Percentiles rank a stretch among this genome's conserved stretches.
phyloP scores from a whole-genome alignment of 2,888 invertebrate species.

The Xanthia icteritia region DNA sequence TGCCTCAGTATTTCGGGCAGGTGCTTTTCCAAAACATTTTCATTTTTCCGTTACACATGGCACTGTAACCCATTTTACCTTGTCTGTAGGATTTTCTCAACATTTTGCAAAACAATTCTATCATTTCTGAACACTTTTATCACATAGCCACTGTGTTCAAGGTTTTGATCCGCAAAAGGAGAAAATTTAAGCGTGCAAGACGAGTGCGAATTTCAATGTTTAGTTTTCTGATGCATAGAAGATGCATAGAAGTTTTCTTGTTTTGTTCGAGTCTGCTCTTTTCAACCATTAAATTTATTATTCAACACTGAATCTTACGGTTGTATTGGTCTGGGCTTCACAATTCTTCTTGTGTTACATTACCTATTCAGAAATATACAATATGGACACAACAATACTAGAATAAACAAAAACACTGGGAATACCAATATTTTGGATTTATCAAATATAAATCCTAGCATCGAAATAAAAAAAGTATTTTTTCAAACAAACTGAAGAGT shows the following conservation, averaged over 20 bases:
- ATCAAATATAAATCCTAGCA: too few species aligned
- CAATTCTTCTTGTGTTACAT: neutral
- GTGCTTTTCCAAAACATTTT: neutral
- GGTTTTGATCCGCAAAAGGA: conserved; percentile 36
- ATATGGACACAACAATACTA: too few species aligned
- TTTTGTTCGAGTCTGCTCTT: conserved; percentile 3
- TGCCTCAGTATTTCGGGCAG: neutral
- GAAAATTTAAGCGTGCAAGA: conserved; percentile 26
- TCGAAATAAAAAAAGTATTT: too few species aligned
- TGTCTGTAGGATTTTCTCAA: conserved; percentile 8
- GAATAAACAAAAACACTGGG: too few species aligned
- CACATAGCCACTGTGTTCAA: conserved; percentile 21
- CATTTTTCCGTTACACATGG: neutral
- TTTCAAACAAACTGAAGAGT: too few species aligned
- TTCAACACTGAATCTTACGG: conserved; percentile 10
- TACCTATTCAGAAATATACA: too few species aligned
- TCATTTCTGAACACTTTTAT: conserved; percentile 14
- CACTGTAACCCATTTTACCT: neutral
- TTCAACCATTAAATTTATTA: conserved; percentile 11
- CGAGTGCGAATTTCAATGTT: conserved; percentile 36
- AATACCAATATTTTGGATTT: too few species aligned
- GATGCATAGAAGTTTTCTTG: conserved; percentile 22
- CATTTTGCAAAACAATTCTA: conserved; percentile 19
- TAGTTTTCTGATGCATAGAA: conserved; percentile 25
- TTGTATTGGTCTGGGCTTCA: neutral